These are phyloP conservation scores for Anhinga rufa DNA, from an alignment of 2,113 vertebrate species.

Conservation along the genomic window DNA sequence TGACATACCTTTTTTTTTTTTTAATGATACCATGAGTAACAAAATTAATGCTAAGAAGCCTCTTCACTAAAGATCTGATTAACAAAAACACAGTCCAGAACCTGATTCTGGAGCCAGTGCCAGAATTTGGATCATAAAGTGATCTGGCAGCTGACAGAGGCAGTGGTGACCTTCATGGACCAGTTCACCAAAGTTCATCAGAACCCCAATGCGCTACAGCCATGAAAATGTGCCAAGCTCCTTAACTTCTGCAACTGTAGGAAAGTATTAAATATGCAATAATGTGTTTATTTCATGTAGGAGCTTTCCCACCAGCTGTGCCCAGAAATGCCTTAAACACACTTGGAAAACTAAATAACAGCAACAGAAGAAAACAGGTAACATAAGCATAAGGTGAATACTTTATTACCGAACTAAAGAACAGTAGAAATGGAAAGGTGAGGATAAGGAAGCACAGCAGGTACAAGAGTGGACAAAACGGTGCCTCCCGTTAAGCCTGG, in stretches of 20 bases:
- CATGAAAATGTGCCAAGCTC: background rate
- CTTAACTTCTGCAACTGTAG: rapidly evolving
- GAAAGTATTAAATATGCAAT: background rate
- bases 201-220: background rate
- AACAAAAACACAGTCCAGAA: background rate
- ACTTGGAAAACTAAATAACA: background rate
- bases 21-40: rapidly evolving
- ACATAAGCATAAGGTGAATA: background rate
- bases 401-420: background rate
- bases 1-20: background rate
- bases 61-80: background rate
- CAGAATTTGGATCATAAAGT: background rate
- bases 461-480: rapidly evolving
- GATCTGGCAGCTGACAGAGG: background rate
- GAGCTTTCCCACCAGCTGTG: background rate
- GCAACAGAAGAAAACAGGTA: background rate
- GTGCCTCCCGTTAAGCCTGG: rapidly evolving
- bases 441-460: too few species aligned
- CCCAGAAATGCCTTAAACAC: background rate
- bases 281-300: rapidly evolving
- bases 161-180: rapidly evolving
- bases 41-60: background rate
- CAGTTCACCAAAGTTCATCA: background rate
- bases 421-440: rapidly evolving
- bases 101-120: background rate